Evolutionary conservation across 2,888 invertebrate species (phyloP).

Genomic region (Brachypalpus laphriformis): DNA sequence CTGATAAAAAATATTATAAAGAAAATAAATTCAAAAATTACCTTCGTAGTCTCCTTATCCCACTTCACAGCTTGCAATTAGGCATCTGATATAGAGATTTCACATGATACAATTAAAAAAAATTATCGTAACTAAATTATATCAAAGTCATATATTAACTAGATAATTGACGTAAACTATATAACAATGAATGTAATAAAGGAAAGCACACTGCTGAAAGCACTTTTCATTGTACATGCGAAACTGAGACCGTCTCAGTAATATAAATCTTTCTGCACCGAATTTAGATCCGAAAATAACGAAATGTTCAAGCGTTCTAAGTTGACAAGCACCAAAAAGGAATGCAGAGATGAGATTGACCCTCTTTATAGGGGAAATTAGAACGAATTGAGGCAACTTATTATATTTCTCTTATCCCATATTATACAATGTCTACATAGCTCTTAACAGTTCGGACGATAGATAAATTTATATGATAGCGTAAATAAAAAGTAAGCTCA

Average conservation of each 20-base stretch:
- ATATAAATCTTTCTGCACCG: neutral
- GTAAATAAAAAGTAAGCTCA: neutral
- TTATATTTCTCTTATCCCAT: neutral
- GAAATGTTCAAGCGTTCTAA: constrained; percentile 4
- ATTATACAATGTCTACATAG: neutral
- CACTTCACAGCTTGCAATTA: constrained; percentile 56
- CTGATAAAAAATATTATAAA: constrained; percentile 31
- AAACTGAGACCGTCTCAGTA: neutral
- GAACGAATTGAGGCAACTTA: neutral
- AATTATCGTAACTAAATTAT: neutral
- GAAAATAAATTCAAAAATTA: constrained; percentile 60
- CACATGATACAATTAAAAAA: constrained; percentile 48
- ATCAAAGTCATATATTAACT: constrained; percentile 1
- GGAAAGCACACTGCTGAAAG: neutral
- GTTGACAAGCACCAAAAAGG: constrained; percentile 13
- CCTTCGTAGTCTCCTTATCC: constrained; percentile 68
- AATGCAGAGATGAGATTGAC: constrained; percentile 38
- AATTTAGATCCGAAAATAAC: neutral
- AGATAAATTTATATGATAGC: neutral
- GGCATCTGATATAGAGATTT: constrained; percentile 20
- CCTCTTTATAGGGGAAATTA: neutral
- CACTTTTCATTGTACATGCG: neutral
- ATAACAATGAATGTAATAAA: constrained; percentile 10
- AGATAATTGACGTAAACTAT: constrained; percentile 5
- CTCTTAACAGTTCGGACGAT: neutral